Conservation (phyloP, 2,797 vertebrate species). For the Cryptoblepharus egeriae region DNA sequence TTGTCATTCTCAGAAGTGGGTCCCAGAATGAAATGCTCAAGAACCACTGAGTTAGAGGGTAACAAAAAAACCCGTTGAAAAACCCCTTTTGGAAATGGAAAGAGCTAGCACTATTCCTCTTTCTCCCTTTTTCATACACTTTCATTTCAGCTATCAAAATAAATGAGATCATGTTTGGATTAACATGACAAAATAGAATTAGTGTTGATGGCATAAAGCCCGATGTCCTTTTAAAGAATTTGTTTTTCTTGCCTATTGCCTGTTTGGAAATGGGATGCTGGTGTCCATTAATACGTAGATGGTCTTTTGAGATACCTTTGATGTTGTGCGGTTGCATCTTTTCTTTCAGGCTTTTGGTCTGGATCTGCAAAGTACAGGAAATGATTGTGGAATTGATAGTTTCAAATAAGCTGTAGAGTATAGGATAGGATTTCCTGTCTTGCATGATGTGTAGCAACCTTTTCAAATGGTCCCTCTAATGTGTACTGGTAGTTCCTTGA, state of each 20-base stretch:
- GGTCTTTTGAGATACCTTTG: conserved; percentile 15
- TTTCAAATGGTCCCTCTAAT: neutral
- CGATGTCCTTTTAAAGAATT: conserved; percentile 32
- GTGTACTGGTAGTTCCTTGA: neutral
- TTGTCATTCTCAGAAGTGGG: too few relatives aligned
- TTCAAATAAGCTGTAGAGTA: neutral
- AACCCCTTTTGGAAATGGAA: neutral
- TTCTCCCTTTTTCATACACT: conserved; percentile 22
- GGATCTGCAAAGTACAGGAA: conserved; percentile 3
- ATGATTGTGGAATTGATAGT: neutral
- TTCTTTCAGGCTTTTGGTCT: neutral
- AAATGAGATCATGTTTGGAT: conserved; percentile 42
- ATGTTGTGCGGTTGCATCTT: conserved; percentile 1
- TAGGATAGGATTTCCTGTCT: neutral
- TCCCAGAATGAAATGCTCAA: too few relatives aligned
- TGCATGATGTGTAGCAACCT: neutral
- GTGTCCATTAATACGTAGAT: conserved; percentile 25
- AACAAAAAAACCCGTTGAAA: too few relatives aligned
- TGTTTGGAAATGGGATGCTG: conserved; percentile 18
- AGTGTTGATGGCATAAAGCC: conserved; percentile 12
- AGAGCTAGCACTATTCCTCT: neutral
- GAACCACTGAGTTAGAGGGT: neutral
- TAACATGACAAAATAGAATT: conserved; percentile 22
- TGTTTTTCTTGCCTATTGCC: conserved; percentile 25
- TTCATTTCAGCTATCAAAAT: conserved; percentile 36